A percentile compares a stretch with the other conserved stretches of the same genome.
These are phyloP conservation scores for Diaphora mendica DNA, from an alignment of 2,888 invertebrate genomes.

Conservation along the genomic window DNA sequence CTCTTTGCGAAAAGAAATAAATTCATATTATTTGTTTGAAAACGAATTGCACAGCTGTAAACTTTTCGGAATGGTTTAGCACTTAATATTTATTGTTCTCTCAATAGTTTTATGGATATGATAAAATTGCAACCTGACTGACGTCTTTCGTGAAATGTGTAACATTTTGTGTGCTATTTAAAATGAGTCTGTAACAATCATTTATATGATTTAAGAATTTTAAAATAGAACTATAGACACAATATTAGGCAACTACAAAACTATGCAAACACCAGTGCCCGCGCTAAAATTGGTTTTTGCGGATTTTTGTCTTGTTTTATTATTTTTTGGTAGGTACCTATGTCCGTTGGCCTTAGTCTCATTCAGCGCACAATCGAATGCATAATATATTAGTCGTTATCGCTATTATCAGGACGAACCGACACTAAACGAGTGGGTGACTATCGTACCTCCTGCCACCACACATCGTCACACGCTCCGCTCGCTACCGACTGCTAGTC, in stretches of 20 bases:
- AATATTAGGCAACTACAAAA: background rate
- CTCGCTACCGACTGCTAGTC: slow-evolving; percentile 19
- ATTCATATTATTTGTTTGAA: background rate
- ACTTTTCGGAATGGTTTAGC: background rate
- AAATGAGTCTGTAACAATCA: background rate
- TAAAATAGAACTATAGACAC: background rate
- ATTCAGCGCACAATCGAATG: slow-evolving; percentile 77
- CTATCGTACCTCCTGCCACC: slow-evolving; percentile 67
- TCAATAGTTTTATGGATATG: background rate
- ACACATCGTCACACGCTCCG: slow-evolving; percentile 37
- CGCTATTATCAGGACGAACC: slow-evolving; percentile 72
- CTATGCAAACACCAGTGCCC: background rate
- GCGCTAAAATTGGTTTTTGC: background rate
- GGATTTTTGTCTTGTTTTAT: background rate
- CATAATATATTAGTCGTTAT: slow-evolving; percentile 80
- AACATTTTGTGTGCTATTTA: background rate
- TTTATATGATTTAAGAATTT: background rate
- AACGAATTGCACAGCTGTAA: background rate
- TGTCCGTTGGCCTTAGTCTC: slow-evolving; percentile 65
- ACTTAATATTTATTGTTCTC: background rate
- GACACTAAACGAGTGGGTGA: slow-evolving; percentile 77
- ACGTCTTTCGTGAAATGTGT: slow-evolving; percentile 1
- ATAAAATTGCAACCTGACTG: background rate
- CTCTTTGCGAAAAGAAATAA: background rate
- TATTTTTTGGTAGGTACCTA: slow-evolving; percentile 18